Evolutionary conservation across 1,140 invertebrate species (phyloP).

Genomic region (Littorina saxatilis): DNA sequence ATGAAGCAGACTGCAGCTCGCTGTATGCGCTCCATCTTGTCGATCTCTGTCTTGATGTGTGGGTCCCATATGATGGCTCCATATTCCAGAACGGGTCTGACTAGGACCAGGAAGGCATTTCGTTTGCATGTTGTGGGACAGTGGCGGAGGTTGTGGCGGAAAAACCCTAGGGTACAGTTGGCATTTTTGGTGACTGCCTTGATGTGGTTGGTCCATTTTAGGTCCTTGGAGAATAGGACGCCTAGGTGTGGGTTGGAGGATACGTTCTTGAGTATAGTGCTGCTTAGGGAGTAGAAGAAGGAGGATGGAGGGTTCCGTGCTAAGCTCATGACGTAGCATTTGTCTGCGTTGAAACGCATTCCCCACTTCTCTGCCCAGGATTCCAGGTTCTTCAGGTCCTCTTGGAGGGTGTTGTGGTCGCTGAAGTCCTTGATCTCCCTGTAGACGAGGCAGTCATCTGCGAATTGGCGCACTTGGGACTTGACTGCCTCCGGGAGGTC

Average conservation of each 20-base stretch:
- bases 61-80: conserved; percentile 40
- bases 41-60: conserved; percentile 22
- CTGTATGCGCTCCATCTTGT: conserved; percentile 38
- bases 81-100: conserved; percentile 34
- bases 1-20: conserved; percentile 9
- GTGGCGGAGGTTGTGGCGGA: conserved; percentile 32
- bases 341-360: too few relatives aligned
- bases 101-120: conserved; percentile 36
- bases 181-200: conserved; percentile 30
- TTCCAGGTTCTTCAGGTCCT: too few relatives aligned
- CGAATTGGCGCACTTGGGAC: too few relatives aligned
- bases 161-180: conserved; percentile 31
- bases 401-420: too few relatives aligned
- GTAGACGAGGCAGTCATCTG: too few relatives aligned
- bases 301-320: not conserved
- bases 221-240: conserved; percentile 16
- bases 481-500: too few relatives aligned
- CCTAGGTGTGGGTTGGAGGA: conserved; percentile 13
- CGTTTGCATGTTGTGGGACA: conserved; percentile 35
- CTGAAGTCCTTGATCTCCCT: too few relatives aligned
- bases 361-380: too few relatives aligned
- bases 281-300: not conserved
- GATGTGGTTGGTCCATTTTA: conserved; percentile 35
- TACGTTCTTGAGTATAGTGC: conserved; percentile 1
- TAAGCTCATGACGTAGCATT: too few relatives aligned